A percentile compares a stretch with the other conserved stretches of the same genome.
phyloP scores from a whole-genome alignment of 2,888 invertebrate species.

The Brenthis hecate region DNA sequence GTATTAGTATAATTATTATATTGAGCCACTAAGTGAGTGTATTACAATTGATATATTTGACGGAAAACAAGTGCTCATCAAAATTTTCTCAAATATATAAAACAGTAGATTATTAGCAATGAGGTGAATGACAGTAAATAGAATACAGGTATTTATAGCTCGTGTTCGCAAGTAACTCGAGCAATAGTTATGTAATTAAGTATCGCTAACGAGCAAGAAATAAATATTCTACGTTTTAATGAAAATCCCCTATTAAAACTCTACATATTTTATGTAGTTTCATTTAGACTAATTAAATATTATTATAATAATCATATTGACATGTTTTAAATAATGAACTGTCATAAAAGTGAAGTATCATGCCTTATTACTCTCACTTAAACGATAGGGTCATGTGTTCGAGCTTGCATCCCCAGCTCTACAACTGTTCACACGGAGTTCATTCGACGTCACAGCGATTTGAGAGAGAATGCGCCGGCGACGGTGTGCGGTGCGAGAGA shows the following conservation, averaged over 20 bases:
- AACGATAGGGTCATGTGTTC: conserved; percentile 14
- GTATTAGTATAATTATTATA: too few relatives aligned
- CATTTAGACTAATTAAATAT: not conserved
- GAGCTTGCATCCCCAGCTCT: not conserved
- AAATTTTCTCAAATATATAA: too few relatives aligned
- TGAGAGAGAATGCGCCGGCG: conserved; percentile 59
- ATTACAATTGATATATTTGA: too few relatives aligned
- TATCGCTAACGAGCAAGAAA: conserved; percentile 21
- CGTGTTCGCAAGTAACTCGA: conserved; percentile 11
- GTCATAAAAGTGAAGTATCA: conserved; percentile 7
- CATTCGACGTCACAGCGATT: conserved; percentile 60
- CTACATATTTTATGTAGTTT: not conserved
- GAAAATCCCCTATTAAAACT: conserved; percentile 5
- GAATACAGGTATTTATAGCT: conserved; percentile 11
- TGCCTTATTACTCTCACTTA: conserved; percentile 34
- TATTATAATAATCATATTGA: not conserved
- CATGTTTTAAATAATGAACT: conserved; percentile 1
- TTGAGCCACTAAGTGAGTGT: too few relatives aligned
- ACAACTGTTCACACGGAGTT: conserved; percentile 52
- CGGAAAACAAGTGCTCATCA: too few relatives aligned
- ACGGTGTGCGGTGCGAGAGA: conserved; percentile 56
- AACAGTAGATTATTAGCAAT: not conserved
- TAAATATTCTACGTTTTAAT: conserved; percentile 11
- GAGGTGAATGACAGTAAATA: conserved; percentile 12
- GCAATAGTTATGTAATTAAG: conserved; percentile 20